These are phyloP conservation scores for Willisornis vidua DNA, from an alignment of 2,113 vertebrate genomes.

Conservation along the genomic window DNA sequence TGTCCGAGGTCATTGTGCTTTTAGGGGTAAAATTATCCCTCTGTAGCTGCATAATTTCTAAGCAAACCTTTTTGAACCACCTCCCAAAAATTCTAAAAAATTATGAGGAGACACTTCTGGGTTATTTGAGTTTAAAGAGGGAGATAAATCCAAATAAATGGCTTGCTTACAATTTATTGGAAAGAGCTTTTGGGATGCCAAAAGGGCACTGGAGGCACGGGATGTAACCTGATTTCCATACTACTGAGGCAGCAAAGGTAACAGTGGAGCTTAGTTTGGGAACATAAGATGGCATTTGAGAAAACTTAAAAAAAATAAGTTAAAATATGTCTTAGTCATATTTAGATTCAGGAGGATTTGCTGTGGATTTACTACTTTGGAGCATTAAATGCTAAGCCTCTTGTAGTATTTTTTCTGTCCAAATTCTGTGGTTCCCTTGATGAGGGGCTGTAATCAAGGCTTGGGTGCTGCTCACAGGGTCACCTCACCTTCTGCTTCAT, in stretches of 20 bases:
- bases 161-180: neutral
- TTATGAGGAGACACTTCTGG: neutral
- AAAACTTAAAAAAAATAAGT: conserved; percentile 10
- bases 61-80: neutral
- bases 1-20: neutral
- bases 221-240: neutral
- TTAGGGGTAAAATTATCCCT: neutral
- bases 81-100: neutral
- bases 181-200: neutral
- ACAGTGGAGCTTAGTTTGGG: neutral
- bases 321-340: neutral
- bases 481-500: neutral
- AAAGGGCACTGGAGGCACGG: neutral
- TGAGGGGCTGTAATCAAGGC: neutral
- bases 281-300: neutral
- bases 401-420: neutral
- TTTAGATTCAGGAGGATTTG: conserved; percentile 41
- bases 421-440: neutral
- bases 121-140: neutral
- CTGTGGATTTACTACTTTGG: conserved; percentile 50
- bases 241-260: neutral
- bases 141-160: neutral
- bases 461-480: neutral
- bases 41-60: neutral
- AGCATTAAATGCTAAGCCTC: conserved; percentile 29